Base-by-base conservation (phyloP, 2,113 vertebrate species). In the Cyanoderma ruficeps region DNA sequence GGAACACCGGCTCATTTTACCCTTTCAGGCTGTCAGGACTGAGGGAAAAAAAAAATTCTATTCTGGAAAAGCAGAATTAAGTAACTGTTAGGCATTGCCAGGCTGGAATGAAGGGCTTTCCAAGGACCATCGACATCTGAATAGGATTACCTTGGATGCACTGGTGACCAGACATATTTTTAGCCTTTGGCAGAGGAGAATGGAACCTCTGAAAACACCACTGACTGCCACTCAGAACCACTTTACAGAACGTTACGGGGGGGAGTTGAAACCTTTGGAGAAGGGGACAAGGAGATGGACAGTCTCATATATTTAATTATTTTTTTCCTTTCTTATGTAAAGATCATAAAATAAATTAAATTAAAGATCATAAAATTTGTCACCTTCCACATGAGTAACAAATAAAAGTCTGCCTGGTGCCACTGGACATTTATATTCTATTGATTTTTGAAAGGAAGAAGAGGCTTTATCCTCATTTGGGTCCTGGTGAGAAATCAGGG, bases 91-190 rank as follows among this genome's bases (percentile, higher is more conserved):
- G 90, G 37, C 72, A 70, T 13, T 90, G 94, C 90, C 76, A 71
- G 75, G 80, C 35, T 78, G 83, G 68, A 77, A 81, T 55, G 88
- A 96, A 95, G 91, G 94, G 76, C 83, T 92, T 93, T 83, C 81
- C 76, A 95, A 92, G 93, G 90, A 86, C 63, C 24, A 86, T 90
- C 90, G 74, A 19, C 83, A 92, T 42, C 77, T 86, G 90, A 96
- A 95, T 96, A 55, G 83, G 71, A 74, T 97, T 92, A 95, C 91
- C 90, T 83, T 63, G 86, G 76, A 78, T 95, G 94, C 95, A 83
- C 93, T 92, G 94, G 39, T 92, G 86, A 93, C 90, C 89, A 93
- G 76, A 63, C 39, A 33, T 91, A 95, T 96, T 94, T 96, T 95
- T 89, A 96, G 80, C 80, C 28, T 92, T 80, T 89, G 89, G 92